Evolutionary conservation across 2,113 vertebrate species (phyloP).

Genomic region (Otolemur garnettii): DNA sequence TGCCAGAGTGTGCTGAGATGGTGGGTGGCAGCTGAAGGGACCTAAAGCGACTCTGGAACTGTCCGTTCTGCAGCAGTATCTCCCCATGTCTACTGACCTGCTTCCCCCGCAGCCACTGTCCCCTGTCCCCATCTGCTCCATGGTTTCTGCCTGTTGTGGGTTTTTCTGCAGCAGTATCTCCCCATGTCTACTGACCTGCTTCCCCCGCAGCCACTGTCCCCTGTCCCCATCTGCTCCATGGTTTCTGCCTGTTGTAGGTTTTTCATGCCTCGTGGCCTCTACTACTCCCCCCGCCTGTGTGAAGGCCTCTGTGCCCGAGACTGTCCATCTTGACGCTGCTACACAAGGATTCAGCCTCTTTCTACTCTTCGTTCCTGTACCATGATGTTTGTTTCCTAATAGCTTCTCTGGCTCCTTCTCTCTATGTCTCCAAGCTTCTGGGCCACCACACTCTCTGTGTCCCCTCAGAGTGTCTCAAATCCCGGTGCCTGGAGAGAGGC

Average conservation of each 20-base stretch:
- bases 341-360: not conserved
- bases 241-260: not conserved
- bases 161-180: not conserved
- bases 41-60: not conserved
- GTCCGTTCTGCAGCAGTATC: fast-evolving
- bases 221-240: not conserved
- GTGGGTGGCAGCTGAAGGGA: not conserved
- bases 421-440: not conserved
- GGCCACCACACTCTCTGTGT: not conserved
- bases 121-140: not conserved
- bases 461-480: not conserved
- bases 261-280: fast-evolving
- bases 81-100: fast-evolving
- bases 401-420: not conserved
- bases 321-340: fast-evolving
- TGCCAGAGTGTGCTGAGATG: not conserved
- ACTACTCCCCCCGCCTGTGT: not conserved
- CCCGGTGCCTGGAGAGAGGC: not conserved
- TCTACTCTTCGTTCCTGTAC: not conserved
- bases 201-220: fast-evolving
- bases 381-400: fast-evolving
- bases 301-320: not conserved
- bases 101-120: fast-evolving
- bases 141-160: not conserved
- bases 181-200: fast-evolving